phyloP scores from a whole-genome alignment of 2,797 vertebrate genomes.

The Peromyscus nudipes region DNA sequence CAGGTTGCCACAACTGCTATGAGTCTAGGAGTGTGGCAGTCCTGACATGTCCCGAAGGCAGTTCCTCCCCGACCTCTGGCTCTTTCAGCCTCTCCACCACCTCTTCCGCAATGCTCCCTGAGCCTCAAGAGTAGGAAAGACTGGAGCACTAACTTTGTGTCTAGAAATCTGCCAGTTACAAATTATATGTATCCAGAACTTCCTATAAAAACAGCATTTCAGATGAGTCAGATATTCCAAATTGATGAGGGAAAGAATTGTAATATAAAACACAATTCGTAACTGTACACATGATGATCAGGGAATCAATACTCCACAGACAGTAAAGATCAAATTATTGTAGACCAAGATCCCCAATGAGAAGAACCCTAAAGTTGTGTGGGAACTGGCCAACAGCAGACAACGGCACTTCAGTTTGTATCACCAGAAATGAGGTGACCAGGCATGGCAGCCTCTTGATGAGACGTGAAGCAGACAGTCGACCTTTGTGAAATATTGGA shows the following conservation, averaged over 20 bases:
- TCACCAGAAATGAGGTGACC: neutral
- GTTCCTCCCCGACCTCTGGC: neutral
- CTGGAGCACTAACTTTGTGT: neutral
- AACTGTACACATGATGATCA: neutral
- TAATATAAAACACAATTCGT: slow-evolving; percentile 15
- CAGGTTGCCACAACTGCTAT: neutral
- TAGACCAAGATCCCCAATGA: neutral
- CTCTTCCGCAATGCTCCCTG: neutral
- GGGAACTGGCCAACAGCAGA: neutral
- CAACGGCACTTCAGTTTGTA: neutral
- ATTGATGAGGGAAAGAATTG: neutral
- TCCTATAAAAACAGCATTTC: neutral
- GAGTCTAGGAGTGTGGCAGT: neutral
- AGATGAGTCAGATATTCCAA: neutral
- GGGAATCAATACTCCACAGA: slow-evolving; percentile 11
- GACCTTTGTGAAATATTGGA: neutral
- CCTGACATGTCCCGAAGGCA: neutral
- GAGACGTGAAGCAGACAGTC: neutral
- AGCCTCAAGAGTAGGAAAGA: neutral
- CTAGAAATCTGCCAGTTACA: slow-evolving; percentile 25
- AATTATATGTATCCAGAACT: neutral
- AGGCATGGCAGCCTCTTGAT: neutral
- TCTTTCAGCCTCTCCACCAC: neutral
- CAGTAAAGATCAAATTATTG: neutral
- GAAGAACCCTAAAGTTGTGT: neutral